Evolutionary conservation across 2,888 invertebrate species (phyloP), one percentile per base, ranked within the genome.

Genomic region (Ectropis crepuscularia): DNA sequence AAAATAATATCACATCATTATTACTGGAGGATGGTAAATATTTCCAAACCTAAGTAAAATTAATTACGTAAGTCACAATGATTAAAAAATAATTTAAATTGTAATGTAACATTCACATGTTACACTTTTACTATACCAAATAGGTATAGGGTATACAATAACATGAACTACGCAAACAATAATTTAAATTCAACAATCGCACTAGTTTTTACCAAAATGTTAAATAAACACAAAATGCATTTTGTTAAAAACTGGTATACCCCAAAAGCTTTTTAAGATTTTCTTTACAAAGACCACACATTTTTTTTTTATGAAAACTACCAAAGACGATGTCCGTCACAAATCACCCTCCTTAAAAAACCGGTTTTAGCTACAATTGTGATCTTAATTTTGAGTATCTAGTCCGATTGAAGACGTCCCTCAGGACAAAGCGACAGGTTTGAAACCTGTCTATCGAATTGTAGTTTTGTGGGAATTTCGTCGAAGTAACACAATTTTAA

Each of bases 401-500:
- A 76, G 73, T 77, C 72, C 73, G 68, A 74, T 74, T 75, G 60
- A 69, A 73, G 67, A 74, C 68, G 65, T 77, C 74, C 76, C 62
- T 78, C 69, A 65, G 65, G 65, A 57, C 41, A 59, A 60, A 9
- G 16, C 74, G 77, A 85, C 87, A 85, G 82, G 87, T 88, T 87
- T 83, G 60, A 46, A 79, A 61, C 65, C 63, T 65, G 67, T 64
- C 53, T 58, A 45, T 59, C 6, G 45, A 58, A 69, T 69, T 67
- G 65, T 68, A 67, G 74, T 73, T 74, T 70, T 79, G 78, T 86
- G 87, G 77, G 87, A 86, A 84, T 77, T 75, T 61, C 58, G 58
- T 72, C 67, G 66, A 70, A 75, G 68, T 62, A 61, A 71, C 63
- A 60, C 67, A 75, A 76, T 76, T 79, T 74, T 75, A 75, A 77